Percentiles rank a stretch among this genome's conserved stretches.
These are phyloP conservation scores for Mastomys natalensis DNA, from an alignment of 2,113 vertebrate species.

Conservation along the genomic window DNA sequence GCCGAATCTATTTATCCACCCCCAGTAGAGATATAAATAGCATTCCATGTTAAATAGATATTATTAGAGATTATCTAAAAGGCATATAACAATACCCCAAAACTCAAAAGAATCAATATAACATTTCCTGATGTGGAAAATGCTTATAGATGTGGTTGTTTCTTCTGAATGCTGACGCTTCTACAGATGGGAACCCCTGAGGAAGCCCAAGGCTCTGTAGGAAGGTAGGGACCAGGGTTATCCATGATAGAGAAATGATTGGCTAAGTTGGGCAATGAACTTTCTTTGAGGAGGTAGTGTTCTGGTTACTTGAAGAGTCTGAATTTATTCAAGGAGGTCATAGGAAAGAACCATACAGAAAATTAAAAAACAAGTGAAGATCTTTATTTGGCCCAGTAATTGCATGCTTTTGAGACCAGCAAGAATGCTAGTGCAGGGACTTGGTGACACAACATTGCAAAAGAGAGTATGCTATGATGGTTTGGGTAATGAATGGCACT, in stretches of 20 bases:
- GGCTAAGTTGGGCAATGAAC: background rate
- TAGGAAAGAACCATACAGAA: background rate
- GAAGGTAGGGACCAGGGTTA: background rate
- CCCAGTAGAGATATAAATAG: background rate
- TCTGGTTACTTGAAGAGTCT: background rate
- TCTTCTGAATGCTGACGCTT: background rate
- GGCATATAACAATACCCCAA: background rate
- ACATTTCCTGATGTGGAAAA: background rate
- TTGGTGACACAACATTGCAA: too few relatives aligned
- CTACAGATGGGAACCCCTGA: background rate
- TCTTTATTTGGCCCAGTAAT: background rate
- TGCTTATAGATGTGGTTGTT: background rate
- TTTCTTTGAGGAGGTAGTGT: background rate
- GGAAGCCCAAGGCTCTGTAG: background rate
- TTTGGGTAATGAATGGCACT: background rate
- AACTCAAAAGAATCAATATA: background rate
- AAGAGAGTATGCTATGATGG: background rate
- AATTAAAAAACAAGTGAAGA: background rate
- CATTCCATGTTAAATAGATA: background rate
- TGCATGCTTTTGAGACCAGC: background rate
- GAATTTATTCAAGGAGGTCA: background rate
- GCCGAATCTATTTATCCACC: background rate
- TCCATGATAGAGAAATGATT: background rate
- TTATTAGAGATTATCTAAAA: slow-evolving; percentile 1
- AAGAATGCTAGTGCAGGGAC: background rate